phyloP scores from a whole-genome alignment of 2,888 invertebrate species.

The Spisula solida region DNA sequence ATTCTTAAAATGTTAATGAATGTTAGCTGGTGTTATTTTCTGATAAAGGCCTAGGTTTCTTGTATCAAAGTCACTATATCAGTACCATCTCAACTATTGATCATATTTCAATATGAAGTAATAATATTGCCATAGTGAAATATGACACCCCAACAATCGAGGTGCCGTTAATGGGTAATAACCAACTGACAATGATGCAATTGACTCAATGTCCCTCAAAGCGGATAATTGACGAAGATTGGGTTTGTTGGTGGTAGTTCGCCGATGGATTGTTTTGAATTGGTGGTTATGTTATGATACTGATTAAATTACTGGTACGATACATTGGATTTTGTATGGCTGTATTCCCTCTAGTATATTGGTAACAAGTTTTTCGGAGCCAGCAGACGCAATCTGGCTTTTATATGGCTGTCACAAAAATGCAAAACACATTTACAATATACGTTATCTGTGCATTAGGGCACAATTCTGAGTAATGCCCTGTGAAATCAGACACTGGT shows the following conservation, averaged over 20 bases:
- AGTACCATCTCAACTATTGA: constrained; percentile 27
- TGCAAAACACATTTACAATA: constrained; percentile 16
- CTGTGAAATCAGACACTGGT: constrained; percentile 4
- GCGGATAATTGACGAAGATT: constrained; percentile 32
- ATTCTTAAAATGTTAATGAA: not conserved
- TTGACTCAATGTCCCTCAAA: constrained; percentile 40
- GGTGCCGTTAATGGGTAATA: constrained; percentile 38
- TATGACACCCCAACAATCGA: constrained; percentile 20
- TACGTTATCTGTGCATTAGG: constrained; percentile 9
- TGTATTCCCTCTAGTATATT: not conserved
- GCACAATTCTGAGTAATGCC: not conserved
- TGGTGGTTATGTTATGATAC: constrained; percentile 17
- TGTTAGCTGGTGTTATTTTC: not conserved
- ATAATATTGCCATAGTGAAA: constrained; percentile 34
- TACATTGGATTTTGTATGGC: constrained; percentile 24
- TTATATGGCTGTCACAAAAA: constrained; percentile 16
- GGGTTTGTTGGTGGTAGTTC: constrained; percentile 16
- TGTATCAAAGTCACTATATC: not conserved
- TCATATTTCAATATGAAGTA: not conserved
- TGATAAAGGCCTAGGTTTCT: not conserved
- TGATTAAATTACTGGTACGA: constrained; percentile 15
- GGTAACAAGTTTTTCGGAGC: constrained; percentile 15
- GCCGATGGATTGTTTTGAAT: constrained; percentile 19
- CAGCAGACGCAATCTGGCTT: constrained; percentile 15
- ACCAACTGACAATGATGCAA: constrained; percentile 45